Conservation (phyloP, 2,113 vertebrate genomes). For the Hyperopisus bebe region DNA sequence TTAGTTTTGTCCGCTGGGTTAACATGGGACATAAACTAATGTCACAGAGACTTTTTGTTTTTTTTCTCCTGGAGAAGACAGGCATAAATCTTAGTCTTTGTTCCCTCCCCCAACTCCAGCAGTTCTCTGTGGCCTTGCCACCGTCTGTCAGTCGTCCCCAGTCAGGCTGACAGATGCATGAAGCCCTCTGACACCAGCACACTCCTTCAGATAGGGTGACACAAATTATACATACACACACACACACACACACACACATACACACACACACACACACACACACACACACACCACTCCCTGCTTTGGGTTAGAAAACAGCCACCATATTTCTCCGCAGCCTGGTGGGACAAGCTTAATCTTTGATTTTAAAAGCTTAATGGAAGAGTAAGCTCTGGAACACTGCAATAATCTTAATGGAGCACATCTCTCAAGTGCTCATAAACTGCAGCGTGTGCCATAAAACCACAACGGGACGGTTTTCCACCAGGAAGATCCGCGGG, state of each 20-base stretch:
- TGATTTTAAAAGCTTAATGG: slow-evolving; percentile 3
- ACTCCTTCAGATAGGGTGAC: neutral
- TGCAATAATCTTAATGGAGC: slow-evolving; percentile 17
- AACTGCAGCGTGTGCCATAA: neutral
- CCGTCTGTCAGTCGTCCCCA: slow-evolving; percentile 18
- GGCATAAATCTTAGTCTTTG: slow-evolving; percentile 19
- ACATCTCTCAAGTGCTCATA: neutral
- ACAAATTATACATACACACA: neutral
- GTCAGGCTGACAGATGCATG: slow-evolving; percentile 19
- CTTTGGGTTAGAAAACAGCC: neutral
- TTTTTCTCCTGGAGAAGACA: slow-evolving; percentile 6
- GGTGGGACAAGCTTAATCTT: slow-evolving; percentile 4
- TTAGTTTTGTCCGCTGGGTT: neutral
- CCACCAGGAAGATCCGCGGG: neutral
- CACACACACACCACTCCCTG: neutral
- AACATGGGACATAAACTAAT: slow-evolving; percentile 20
- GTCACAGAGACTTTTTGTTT: slow-evolving; percentile 16
- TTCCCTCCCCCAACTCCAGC: neutral
- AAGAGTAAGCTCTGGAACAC: neutral
- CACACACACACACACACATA: too few relatives aligned
- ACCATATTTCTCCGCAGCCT: neutral
- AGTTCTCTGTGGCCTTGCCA: neutral
- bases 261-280: neutral
- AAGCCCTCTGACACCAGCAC: neutral
- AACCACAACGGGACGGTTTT: neutral